Evolutionary conservation across 2,797 vertebrate genomes (phyloP), one percentile per base, ranked within the genome.

Genomic region (Microchirus variegatus): DNA sequence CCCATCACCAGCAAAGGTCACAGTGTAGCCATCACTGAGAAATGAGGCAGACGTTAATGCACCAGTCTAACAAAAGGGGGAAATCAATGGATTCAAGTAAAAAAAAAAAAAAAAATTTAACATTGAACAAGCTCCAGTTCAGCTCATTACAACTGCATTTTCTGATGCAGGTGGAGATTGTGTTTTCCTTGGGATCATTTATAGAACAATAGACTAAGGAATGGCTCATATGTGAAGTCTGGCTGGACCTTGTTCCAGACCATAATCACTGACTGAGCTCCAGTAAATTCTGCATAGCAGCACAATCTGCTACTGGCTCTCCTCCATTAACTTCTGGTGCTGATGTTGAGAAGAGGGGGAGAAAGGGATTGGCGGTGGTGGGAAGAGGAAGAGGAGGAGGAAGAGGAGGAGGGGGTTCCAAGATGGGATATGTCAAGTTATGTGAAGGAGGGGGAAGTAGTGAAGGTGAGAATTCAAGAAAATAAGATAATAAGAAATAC

Each of bases 281-380:
- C 47, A 38, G 73, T 50, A 47, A 75, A 74, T 73, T 81, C 86
- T 87, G 89, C 87, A 88, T 79, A 88, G 87, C 87, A 87, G 78
- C 82, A 86, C 85, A 83, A 67, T 66, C 81, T 10, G 31, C 78
- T 8, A 17, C 74, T 81, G 83, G 80, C 80, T 72, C 8, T 43
- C 62, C 59, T 75, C 80, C 84, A 84, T 70, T 71, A 83, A 84
- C 63, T 75, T n/a, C 70, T 85, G 90, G 81, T 84, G 88, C 87
- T 88, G 85, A 86, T 89, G 88, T 70, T 85, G 87, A 68, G 73
- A 48, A 26, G 67, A 67, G 64, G 61, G 65, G 43, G 41, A 46
- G 56, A 48, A 63, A 48, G 52, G 47, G 49, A 46, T 36, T 58
- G 42, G 53, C 42, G 14, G 54, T 51, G 53, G 38, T 19, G 38